Evolutionary conservation across 2,797 vertebrate species (phyloP).

Genomic region (Buphagus erythrorhynchus): DNA sequence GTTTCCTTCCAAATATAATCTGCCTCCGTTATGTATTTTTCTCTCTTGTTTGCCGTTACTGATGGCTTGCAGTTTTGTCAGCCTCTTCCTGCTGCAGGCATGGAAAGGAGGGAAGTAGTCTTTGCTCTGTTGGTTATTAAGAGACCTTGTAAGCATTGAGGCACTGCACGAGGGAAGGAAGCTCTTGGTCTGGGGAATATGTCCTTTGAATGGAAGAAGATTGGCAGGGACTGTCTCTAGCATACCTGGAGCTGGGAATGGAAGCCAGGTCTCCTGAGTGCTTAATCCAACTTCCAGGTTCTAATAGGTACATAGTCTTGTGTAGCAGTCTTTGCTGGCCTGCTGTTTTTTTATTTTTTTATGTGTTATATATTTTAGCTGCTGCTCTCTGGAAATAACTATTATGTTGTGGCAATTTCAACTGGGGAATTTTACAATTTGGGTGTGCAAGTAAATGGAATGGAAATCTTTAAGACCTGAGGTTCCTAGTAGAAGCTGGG

Average conservation of each 20-base stretch:
- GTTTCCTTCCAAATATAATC: slow-evolving; percentile 56
- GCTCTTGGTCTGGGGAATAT: fast-evolving
- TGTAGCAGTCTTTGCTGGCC: neutral
- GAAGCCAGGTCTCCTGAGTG: neutral
- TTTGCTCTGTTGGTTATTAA: neutral
- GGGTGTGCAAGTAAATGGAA: neutral
- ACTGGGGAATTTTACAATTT: neutral
- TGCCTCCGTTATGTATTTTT: slow-evolving; percentile 3
- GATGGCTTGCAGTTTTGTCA: neutral
- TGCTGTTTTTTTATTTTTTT: neutral
- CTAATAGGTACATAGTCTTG: neutral
- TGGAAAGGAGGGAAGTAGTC: neutral
- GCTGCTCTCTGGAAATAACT: neutral
- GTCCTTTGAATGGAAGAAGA: neutral
- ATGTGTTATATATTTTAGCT: neutral
- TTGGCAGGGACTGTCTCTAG: neutral
- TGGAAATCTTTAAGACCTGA: neutral
- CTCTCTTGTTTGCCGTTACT: neutral
- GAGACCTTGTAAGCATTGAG: neutral
- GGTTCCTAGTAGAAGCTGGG: neutral
- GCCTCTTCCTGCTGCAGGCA: neutral
- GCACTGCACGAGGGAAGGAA: neutral
- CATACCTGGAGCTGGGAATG: neutral
- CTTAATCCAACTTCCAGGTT: neutral
- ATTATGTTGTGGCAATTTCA: neutral